Evolutionary conservation across 2,888 invertebrate genomes (phyloP).

Genomic region (Synergus japonicus): DNA sequence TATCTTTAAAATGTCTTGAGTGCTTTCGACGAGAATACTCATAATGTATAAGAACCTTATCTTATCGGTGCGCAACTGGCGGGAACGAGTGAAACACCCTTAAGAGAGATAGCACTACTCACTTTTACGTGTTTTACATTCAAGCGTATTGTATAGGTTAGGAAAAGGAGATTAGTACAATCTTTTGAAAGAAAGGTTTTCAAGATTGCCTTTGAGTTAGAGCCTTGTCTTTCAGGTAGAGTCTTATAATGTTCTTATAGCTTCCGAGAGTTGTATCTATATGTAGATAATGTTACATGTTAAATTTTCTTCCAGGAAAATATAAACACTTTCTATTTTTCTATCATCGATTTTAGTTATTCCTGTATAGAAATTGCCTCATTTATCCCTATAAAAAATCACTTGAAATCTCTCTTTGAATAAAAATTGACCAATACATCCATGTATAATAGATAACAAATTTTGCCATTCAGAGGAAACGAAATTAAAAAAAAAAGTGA

Average conservation of each 20-base stretch:
- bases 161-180: slow-evolving; percentile 29
- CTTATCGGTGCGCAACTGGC: slow-evolving; percentile 34
- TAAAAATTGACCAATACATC: too few relatives aligned
- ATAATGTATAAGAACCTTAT: slow-evolving; percentile 37
- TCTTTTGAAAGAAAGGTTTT: slow-evolving; percentile 20
- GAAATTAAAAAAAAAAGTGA: too few relatives aligned
- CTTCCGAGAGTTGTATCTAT: background rate
- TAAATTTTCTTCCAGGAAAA: background rate
- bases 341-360: background rate
- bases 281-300: background rate
- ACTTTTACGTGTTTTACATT: slow-evolving; percentile 38
- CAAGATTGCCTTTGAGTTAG: background rate
- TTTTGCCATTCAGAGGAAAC: too few relatives aligned
- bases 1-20: slow-evolving; percentile 31
- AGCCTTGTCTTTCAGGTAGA: background rate
- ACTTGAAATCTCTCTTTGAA: too few relatives aligned
- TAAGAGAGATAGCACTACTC: slow-evolving; percentile 28
- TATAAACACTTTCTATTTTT: background rate
- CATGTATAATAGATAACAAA: too few relatives aligned
- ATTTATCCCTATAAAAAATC: too few relatives aligned
- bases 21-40: slow-evolving; percentile 40
- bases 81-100: slow-evolving; percentile 38
- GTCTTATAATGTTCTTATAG: background rate
- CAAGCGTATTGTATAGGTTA: slow-evolving; percentile 24
- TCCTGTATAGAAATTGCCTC: too few relatives aligned